Evolutionary conservation across 1,140 invertebrate genomes (phyloP).

Genomic region (Drosophila kanapiae): DNA sequence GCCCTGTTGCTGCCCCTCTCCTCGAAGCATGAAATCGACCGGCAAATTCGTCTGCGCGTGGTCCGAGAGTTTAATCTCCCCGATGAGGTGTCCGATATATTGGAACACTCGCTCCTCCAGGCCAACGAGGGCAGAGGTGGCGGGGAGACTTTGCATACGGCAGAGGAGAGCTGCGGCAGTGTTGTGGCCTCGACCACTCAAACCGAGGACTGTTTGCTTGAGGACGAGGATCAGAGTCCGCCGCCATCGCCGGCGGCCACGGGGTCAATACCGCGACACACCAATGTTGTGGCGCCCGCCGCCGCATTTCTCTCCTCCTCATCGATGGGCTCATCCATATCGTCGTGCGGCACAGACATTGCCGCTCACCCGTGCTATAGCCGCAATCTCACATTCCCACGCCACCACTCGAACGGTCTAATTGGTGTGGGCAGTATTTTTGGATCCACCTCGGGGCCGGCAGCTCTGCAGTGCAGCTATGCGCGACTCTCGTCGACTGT

Average conservation of each 20-base stretch:
- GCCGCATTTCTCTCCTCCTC: conserved; percentile 49
- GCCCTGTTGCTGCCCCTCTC: conserved; percentile 91
- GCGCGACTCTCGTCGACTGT: conserved; percentile 69
- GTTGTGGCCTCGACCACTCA: conserved; percentile 33
- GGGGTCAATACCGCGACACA: conserved; percentile 54
- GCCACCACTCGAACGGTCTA: conserved; percentile 84
- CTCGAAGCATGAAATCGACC: conserved; percentile 91
- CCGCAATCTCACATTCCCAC: conserved; percentile 88
- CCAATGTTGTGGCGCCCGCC: conserved; percentile 27
- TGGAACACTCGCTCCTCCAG: conserved; percentile 87
- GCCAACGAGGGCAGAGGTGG: conserved; percentile 37
- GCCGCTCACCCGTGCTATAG: conserved; percentile 78
- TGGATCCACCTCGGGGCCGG: conserved; percentile 42
- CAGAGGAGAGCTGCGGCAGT: conserved; percentile 38
- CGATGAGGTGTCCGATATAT: conserved; percentile 94
- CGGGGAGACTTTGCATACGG: conserved; percentile 7
- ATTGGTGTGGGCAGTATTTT: conserved; percentile 64
- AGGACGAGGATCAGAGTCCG: conserved; percentile 75
- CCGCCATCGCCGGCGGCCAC: conserved; percentile 78
- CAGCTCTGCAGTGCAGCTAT: conserved; percentile 63
- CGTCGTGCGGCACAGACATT: conserved; percentile 68
- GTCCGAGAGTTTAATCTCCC: conserved; percentile 97
- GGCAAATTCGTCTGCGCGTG: conserved; percentile 93
- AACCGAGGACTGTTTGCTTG: conserved; percentile 51
- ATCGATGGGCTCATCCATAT: conserved; percentile 62